Conservation (phyloP, 2,113 vertebrate genomes). For the Tinamus guttatus region DNA sequence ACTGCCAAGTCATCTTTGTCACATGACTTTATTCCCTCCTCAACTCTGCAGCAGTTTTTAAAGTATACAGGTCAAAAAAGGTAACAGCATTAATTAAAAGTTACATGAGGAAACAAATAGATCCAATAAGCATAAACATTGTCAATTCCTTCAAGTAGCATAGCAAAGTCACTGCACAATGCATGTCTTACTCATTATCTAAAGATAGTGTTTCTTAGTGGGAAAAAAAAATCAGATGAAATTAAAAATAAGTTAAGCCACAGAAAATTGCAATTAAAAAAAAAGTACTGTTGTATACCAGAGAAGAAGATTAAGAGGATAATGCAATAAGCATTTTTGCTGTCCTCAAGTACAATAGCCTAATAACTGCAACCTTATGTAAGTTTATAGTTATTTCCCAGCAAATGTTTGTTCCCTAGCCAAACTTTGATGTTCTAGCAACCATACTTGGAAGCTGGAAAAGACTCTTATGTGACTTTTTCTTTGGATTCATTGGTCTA, state of each 20-base stretch:
- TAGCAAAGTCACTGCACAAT: background rate
- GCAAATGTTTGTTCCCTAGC: background rate
- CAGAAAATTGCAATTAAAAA: background rate
- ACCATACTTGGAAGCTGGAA: background rate
- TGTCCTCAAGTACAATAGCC: background rate
- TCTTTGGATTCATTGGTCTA: background rate
- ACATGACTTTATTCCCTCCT: background rate
- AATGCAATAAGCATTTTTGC: background rate
- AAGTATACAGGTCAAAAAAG: slow-evolving; percentile 43
- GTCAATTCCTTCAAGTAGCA: background rate
- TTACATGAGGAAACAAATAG: background rate
- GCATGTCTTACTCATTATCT: background rate
- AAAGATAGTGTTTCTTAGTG: background rate
- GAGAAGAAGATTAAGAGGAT: background rate
- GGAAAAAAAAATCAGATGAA: no score
- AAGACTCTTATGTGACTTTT: background rate
- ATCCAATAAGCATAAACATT: background rate
- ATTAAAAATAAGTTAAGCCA: background rate
- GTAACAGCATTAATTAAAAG: slow-evolving; percentile 59
- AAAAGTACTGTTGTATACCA: background rate
- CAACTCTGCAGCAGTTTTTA: background rate
- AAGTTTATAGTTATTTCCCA: background rate
- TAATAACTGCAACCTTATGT: background rate
- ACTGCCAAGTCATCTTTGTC: slow-evolving; percentile 52
- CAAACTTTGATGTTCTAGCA: background rate